Evolutionary conservation across 2,888 invertebrate species (phyloP), one percentile per base, ranked within the genome.

Genomic region (Lobophora halterata): DNA sequence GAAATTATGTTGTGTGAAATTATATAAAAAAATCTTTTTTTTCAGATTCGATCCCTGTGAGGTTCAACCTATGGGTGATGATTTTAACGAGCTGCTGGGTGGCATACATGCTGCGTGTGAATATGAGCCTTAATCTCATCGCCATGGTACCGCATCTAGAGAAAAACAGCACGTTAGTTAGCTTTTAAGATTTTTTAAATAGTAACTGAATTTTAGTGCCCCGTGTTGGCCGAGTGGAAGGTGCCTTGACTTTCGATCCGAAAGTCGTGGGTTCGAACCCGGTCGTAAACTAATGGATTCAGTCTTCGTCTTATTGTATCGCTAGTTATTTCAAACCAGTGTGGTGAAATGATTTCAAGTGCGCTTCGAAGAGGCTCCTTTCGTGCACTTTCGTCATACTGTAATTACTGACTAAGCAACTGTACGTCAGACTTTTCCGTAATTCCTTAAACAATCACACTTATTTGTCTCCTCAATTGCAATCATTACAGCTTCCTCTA

Each of bases 61-160:
- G 88, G 48, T 73, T 87, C 45, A 85, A 83, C 54, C 49, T 88
- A 24, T 85, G 86, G 82, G 44, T 85, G 21, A 93, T 94, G 93
- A 72, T 93, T 51, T 93, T 94, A 67, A 91, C 92, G 40, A 90
- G 91, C 47, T 93, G 93, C 54, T 91, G 93, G 79, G 89, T 92
- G 51, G 88, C 89, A 7, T 94, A 94, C 77, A 92, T 93, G 91
- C 86, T 93, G 49, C 89, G 93, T 30, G 91, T 93, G 1, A 94
- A 94, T 67, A 91, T 94, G 81, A 93, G 93, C 7, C 90, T 94
- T 30, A 92, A 92, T 53, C 86, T 93, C 20, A 90, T 93, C 25
- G 93, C 92, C 3, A 93, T 93, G 93, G 91, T 92, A 2, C 85
- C 88, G 1, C 78, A 79, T 14, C 51, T 61, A 3, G 56, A 71